Conservation (phyloP, 2,888 invertebrate genomes). For the Tanaodytes sp. region DNA sequence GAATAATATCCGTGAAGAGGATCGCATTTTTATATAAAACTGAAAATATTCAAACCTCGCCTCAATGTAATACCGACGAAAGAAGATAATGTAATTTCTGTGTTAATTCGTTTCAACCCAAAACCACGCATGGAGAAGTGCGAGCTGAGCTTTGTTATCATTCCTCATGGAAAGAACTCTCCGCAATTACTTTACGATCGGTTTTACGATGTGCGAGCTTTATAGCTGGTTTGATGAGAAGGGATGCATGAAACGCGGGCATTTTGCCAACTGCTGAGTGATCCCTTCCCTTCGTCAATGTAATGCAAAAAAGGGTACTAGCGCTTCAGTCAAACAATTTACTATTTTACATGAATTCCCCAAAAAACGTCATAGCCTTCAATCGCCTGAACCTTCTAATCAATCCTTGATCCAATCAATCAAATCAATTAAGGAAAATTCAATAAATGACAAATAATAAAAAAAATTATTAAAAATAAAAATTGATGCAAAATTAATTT, state of each 20-base stretch:
- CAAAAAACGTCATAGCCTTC: too few species aligned
- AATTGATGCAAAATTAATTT: too few species aligned
- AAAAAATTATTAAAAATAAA: too few species aligned
- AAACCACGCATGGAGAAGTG: not conserved
- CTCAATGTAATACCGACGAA: constrained; percentile 9
- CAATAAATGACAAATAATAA: too few species aligned
- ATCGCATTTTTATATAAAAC: too few species aligned
- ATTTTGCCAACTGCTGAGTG: constrained; percentile 64
- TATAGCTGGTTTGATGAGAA: constrained; percentile 53
- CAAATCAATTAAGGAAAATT: too few species aligned
- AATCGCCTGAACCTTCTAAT: too few species aligned
- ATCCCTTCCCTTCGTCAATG: constrained; percentile 59
- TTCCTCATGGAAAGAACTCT: constrained; percentile 16
- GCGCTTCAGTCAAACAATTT: constrained; percentile 15
- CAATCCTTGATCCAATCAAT: too few species aligned
- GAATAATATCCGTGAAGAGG: too few species aligned
- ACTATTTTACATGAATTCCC: not conserved
- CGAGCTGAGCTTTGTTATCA: constrained; percentile 23
- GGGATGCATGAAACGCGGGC: constrained; percentile 61
- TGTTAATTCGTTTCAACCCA: constrained; percentile 13
- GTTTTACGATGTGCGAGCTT: constrained; percentile 51
- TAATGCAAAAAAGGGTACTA: constrained; percentile 13
- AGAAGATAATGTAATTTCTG: constrained; percentile 28
- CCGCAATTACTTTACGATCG: constrained; percentile 49
- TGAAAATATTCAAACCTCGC: too few species aligned